Base-by-base conservation (phyloP, 2,113 vertebrate genomes). In the Sinocyclocheilus maitianheensis region DNA sequence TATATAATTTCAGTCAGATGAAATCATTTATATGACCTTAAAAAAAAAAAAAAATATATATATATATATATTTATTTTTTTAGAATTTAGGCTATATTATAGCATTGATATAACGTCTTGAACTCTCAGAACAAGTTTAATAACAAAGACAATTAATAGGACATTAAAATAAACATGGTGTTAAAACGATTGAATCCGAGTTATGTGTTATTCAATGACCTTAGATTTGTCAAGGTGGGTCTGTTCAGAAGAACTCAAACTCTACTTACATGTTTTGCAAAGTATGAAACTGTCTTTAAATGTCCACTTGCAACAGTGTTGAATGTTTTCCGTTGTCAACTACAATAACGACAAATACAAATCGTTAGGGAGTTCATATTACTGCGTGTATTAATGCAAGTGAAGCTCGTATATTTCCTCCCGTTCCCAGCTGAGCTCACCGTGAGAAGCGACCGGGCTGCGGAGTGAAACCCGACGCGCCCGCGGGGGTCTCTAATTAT, bases 181-280 rank as follows among this genome's bases (percentile, higher is more conserved):
- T 43, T 4, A 72, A 40, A 51, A 63, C n/a, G 69, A 74, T 40
- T 74, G 37, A 20, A 10, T 18, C 16, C 18, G 8, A 40, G 30
- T 60, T 53, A 24, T 40, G 48, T 0, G 67, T 58, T 60, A 84
- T 84, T 67, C 40, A 69, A 7, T 60, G 82, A 74, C 69, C 67
- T 84, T 74, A 84, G 1, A 55, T 3, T 8, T 84, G 82, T 43
- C 22, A 84, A 83, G 69, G 20, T 84, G 81, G 81, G 40, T 24
- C 30, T 58, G 26, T 81, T 80, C 16, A 62, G 43, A 24, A n/a
- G 16, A 34, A 53, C 9, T 37, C 26, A 34, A 58, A 34, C 37
- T 74, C 22, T 84, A 84, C 82, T 84, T 24, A 84, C 82, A 74
- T 43, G 81, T 83, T 60, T 20, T 51, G 67, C 20, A 60, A 83